Evolutionary conservation across 2,888 invertebrate species (phyloP), one percentile per base, ranked within the genome.

Genomic region (Pycnomerus fuliginosus): DNA sequence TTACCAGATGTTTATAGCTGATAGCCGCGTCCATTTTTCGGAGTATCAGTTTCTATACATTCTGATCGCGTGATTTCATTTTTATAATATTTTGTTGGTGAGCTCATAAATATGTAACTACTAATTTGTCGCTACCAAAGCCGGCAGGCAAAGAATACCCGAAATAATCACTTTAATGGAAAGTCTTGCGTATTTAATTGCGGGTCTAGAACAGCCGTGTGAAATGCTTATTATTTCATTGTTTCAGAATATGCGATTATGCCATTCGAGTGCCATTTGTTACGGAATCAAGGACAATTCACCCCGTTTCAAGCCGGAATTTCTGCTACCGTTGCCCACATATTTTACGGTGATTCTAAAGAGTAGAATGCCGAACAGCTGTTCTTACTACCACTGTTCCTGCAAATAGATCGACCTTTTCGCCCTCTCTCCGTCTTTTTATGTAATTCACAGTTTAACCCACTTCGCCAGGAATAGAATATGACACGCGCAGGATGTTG

Each of bases 331-430:
- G 31, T 37, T 28, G 25, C 31, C 38, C 44, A 35, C 33, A 28
- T 34, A 27, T 35, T 35, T 35, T 11, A n/a, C 20, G 8, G 33
- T 14, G 11, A 33, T 13, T 20, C 33, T 8, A 22, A 22, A 30
- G 30, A 30, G 15, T 13, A 11, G 10, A 34, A 40, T 35, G 34
- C 33, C 42, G 39, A 50, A 48, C 52, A 55, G 55, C 55, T 55
- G 52, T 52, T 54, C 39, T 25, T 29, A 29, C 13, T 22, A n/a
- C n/a, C n/a, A 30, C 7, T 32, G 39, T 37, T 34, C 33, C 44
- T 37, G 44, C 40, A 52, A 52, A 49, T 49, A 50, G 42, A 44
- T 38, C 44, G 49, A 47, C 49, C 46, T 52, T 52, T 48, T 49
- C 44, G 48, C 40, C 46, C 40, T 30, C 39, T 48, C 39, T 31